Base-by-base conservation (phyloP, 2,888 invertebrate genomes). In the Sarcophaga rosellei region DNA sequence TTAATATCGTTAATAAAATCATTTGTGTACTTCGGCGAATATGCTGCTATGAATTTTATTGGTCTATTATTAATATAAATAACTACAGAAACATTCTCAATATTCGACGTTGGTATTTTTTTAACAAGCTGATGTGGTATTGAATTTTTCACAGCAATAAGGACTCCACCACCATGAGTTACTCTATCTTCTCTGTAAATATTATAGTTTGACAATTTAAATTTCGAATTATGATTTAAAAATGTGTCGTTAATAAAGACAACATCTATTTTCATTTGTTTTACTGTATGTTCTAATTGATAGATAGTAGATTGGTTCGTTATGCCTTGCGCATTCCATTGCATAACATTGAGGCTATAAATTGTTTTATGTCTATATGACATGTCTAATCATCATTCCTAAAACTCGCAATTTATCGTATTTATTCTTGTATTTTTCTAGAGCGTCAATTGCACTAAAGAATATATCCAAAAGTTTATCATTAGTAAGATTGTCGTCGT, bases 311-410 rank as follows among this genome's bases (percentile, higher is more conserved):
- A 59, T 15, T 12, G 20, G 44, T 74, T 63, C 45, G 63, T 74
- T 63, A 63, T 62, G 63, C 74, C 74, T 63, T 74, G 63, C 15
- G 74, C 74, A 21, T 74, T 74, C 47, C 62, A 63, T 4, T 74
- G 63, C 74, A 74, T 74, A 62, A 74, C 45, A 62, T 63, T 25
- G 25, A 3, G 25, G 25, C 25, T 25, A 25, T 25, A 25, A 25
- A 25, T 25, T 25, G 59, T 63, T 47, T 12, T 47, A 15, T 74
- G n/a, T 47, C 63, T 45, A 74, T 74, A 74, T 74, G 17, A 35
- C 35, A 35, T 6, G 1, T 35, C 35, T 35, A 35, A 35, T 35
- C 35, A 35, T 35, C 35, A 1, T 62, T 21, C 62, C 62, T 62
- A 62, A 5, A 62, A 62, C 62, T 12, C 62, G 12, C 61, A 74